A percentile compares a stretch with the other conserved stretches of the same genome.
Evolutionary conservation across 2,888 invertebrate genomes (phyloP).

Genomic region (Octodonta nipae): DNA sequence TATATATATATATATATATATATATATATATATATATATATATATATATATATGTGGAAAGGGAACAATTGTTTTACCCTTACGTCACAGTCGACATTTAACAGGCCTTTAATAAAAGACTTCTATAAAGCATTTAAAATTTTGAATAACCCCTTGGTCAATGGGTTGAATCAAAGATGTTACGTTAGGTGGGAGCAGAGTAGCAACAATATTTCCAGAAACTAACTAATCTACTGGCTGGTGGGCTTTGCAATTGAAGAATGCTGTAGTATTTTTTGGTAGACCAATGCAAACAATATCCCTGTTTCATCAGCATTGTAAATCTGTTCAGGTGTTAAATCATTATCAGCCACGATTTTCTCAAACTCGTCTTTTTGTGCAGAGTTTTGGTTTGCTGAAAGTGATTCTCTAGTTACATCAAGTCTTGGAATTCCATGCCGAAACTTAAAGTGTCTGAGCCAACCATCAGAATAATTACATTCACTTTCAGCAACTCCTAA

Average conservation of each 20-base stretch:
- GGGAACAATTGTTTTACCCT: too few relatives aligned
- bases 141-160: not conserved
- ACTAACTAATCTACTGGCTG: conserved; percentile 1
- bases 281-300: conserved; percentile 1
- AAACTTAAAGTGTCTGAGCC: not conserved
- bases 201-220: conserved; percentile 5
- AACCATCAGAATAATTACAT: too few relatives aligned
- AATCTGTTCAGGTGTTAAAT: too few relatives aligned
- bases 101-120: conserved; percentile 3
- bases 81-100: conserved; percentile 4
- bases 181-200: conserved; percentile 4
- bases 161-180: not conserved
- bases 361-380: not conserved
- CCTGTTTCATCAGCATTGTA: not conserved
- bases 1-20: too few relatives aligned
- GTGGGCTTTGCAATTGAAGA: conserved; percentile 3
- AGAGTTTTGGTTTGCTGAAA: conserved; percentile 1
- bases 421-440: not conserved
- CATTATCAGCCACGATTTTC: too few relatives aligned
- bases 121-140: not conserved
- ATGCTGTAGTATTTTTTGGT: conserved; percentile 3
- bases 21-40: too few relatives aligned
- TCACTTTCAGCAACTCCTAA: too few relatives aligned
- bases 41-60: too few relatives aligned
- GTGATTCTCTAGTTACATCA: not conserved